A percentile compares a stretch with the other conserved stretches of the same genome.
These are phyloP conservation scores for Noturus placidus DNA, from an alignment of 2,113 vertebrate species.

Conservation along the genomic window DNA sequence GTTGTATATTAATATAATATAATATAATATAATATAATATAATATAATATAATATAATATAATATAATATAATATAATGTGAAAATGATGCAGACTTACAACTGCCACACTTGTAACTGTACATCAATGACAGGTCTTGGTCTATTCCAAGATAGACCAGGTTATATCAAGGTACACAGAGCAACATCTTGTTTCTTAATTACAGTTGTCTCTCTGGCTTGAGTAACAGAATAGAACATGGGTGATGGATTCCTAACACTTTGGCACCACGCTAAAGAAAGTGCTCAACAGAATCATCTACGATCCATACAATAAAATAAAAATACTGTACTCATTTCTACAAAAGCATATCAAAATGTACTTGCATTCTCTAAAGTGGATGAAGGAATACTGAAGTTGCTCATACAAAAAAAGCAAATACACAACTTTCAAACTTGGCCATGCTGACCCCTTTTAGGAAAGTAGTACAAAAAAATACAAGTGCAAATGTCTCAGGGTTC, in stretches of 20 bases:
- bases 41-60: not conserved
- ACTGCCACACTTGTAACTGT: not conserved
- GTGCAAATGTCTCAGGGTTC: constrained; percentile 32
- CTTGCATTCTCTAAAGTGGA: constrained; percentile 2
- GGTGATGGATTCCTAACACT: not conserved
- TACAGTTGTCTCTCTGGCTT: not conserved
- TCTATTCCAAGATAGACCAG: not conserved
- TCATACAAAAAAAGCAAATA: constrained; percentile 43
- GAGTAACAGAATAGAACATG: not conserved
- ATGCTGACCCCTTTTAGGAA: constrained; percentile 20
- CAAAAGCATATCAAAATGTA: constrained; percentile 35
- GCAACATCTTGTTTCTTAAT: not conserved
- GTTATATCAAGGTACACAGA: not conserved
- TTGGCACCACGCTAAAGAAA: constrained; percentile 40
- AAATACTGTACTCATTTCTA: constrained; percentile 42
- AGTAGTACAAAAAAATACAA: constrained; percentile 35
- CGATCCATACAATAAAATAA: constrained; percentile 17
- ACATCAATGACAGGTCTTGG: not conserved
- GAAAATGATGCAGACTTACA: not conserved
- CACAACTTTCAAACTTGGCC: constrained; percentile 14
- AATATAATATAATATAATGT: not conserved
- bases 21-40: not conserved
- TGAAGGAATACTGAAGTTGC: constrained; percentile 53
- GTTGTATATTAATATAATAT: not conserved
- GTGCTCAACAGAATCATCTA: constrained; percentile 19